phyloP scores from a whole-genome alignment of 64 coral and sea anemone species.

The Stichodactyla helianthus region DNA sequence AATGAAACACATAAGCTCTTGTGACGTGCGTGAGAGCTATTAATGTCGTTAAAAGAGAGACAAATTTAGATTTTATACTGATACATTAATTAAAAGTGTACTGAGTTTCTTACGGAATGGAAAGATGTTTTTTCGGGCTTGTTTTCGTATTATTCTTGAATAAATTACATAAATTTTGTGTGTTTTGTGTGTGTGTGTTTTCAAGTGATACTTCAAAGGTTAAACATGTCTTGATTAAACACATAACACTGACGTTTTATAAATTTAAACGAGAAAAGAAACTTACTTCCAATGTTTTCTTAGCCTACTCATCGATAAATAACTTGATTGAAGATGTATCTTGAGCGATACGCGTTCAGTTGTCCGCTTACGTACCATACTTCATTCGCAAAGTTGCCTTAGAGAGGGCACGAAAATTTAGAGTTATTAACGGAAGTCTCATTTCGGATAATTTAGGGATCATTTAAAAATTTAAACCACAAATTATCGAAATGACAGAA shows the following conservation, averaged over 20 bases:
- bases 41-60: not conserved
- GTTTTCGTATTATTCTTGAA: constrained; percentile 8
- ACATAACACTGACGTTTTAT: constrained; percentile 11
- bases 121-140: not conserved
- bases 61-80: not conserved
- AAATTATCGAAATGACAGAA: not conserved
- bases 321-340: not conserved
- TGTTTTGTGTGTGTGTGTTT: constrained; percentile 12
- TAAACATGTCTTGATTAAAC: constrained; percentile 23
- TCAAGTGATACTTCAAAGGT: constrained; percentile 34
- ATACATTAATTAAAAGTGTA: not conserved
- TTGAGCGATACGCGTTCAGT: not conserved
- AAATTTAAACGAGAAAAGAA: not conserved
- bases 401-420: not conserved
- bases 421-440: not conserved
- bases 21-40: not conserved
- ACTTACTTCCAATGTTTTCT: not conserved
- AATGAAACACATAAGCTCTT: no score
- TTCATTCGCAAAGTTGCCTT: not conserved
- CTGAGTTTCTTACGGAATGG: not conserved
- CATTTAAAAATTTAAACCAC: not conserved
- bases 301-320: constrained; percentile 15
- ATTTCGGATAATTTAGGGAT: not conserved
- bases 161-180: not conserved
- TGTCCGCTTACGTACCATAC: not conserved